Percentiles rank a stretch among this genome's conserved stretches.
Conservation (phyloP, 2,797 vertebrate species). For the Hoplostethus atlanticus region DNA sequence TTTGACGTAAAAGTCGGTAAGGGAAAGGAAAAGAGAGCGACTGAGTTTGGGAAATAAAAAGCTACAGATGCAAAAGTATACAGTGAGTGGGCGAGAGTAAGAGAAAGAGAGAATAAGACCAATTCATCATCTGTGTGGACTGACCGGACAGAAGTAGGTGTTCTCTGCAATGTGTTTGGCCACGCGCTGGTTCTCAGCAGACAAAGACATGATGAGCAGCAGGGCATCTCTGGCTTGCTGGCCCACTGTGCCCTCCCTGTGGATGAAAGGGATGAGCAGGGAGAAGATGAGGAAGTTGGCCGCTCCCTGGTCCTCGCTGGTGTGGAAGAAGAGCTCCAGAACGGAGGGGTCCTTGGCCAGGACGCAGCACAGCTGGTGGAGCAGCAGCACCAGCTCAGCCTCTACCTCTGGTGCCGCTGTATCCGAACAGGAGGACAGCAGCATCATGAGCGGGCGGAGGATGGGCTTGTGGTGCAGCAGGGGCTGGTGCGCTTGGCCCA, state of each 20-base stretch:
- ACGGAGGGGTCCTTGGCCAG: slow-evolving; percentile 96
- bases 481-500: slow-evolving; percentile 94
- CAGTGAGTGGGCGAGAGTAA: background rate
- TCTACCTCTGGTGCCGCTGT: slow-evolving; percentile 88
- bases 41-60: background rate
- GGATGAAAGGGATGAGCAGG: slow-evolving; percentile 97
- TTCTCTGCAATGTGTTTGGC: slow-evolving; percentile 94
- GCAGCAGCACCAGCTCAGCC: slow-evolving; percentile 91
- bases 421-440: slow-evolving; percentile 93
- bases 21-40: background rate
- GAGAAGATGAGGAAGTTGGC: slow-evolving; percentile 99
- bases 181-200: slow-evolving; percentile 93
- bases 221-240: slow-evolving; percentile 96
- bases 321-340: slow-evolving; percentile 98
- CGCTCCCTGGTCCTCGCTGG: slow-evolving; percentile 97
- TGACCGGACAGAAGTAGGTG: slow-evolving; percentile 98
- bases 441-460: slow-evolving; percentile 96
- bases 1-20: background rate
- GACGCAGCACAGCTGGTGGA: slow-evolving; percentile 95
- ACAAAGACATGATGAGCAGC: slow-evolving; percentile 97
- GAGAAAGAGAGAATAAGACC: background rate
- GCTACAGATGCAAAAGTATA: background rate
- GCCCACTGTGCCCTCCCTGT: slow-evolving; percentile 93
- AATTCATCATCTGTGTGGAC: slow-evolving; percentile 50
- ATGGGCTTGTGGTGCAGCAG: slow-evolving; percentile 97